A percentile compares a stretch with the other conserved stretches of the same genome.
phyloP scores from a whole-genome alignment of 2,113 vertebrate genomes.

The Sprattus sprattus region DNA sequence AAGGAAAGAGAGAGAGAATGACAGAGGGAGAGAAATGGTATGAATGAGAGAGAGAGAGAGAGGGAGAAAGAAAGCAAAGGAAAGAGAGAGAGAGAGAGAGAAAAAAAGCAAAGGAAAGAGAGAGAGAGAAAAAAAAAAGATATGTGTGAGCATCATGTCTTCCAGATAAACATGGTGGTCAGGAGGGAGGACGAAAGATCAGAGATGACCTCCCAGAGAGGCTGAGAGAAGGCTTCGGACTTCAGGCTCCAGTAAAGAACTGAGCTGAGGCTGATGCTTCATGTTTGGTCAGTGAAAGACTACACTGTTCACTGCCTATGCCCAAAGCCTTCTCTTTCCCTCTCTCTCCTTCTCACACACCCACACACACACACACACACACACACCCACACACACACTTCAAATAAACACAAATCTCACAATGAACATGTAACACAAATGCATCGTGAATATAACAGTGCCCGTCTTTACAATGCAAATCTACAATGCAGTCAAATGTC shows the following conservation, averaged over 20 bases:
- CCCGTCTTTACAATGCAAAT: conserved; percentile 24
- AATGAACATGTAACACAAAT: background rate
- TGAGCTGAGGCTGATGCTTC: background rate
- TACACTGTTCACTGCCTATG: background rate
- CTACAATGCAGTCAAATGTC: conserved; percentile 54
- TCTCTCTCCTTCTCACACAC: background rate
- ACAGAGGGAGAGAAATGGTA: background rate
- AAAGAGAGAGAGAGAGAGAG: background rate
- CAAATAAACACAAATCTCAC: background rate
- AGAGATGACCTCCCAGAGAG: background rate
- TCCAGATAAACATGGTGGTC: background rate
- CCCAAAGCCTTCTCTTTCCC: background rate
- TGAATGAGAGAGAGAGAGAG: conserved; percentile 3
- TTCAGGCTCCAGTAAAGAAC: background rate
- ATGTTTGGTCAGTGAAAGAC: too few relatives aligned
- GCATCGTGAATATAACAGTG: background rate
- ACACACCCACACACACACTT: background rate
- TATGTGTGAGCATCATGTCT: background rate
- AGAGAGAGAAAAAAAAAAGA: background rate
- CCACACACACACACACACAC: background rate
- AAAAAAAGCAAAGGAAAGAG: too few relatives aligned
- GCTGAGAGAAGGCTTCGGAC: background rate
- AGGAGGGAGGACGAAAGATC: background rate
- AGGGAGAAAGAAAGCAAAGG: conserved; percentile 45
- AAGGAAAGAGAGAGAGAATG: background rate